Evolutionary conservation across 2,797 vertebrate species (phyloP), one percentile per base, ranked within the genome.

Genomic region (Hyperoplus lanceolatus): DNA sequence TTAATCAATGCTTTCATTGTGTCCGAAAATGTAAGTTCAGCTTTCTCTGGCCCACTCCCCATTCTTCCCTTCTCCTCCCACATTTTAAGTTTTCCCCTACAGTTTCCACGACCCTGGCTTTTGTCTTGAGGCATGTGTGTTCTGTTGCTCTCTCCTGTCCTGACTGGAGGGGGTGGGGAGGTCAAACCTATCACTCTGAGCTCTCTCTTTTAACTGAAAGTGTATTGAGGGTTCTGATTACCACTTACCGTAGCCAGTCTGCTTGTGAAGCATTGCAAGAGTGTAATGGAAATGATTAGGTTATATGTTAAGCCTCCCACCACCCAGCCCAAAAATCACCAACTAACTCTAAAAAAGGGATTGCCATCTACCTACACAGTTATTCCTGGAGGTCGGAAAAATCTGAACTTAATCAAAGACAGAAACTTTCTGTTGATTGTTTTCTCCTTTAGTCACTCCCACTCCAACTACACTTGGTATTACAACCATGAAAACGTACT

Each of bases 201-300:
- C 73, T 64, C 48, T 80, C 49, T 56, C 63, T 70, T 62, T 69
- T 41, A 66, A 53, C 54, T 51, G 49, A 65, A 71, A 75, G 58
- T 21, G 69, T 70, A 58, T 55, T 57, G 67, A 73, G 50, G 81
- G 63, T 84, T 73, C 55, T 80, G 76, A 86, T 66, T 11, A 67
- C 11, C 53, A 15, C 63, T 87, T 73, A 53, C 3, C 56, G 60
- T 51, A 10, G 39, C 69, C 51, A n/a, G 63, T 11, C 9, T 81
- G n/a, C 70, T 63, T 55, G 15, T 72, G 15, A 70, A 67, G 21
- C 58, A 42, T 74, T 29, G 29, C 57, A 83, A 41, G 42, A 43
- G 65, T 46, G 9, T 71, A 85, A 84, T 81, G 54, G 60, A 64
- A 73, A 88, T 72, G 84, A 86, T 84, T 73, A 56, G 51, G 69